These are phyloP conservation scores for Coptodon rendalli DNA, from an alignment of 2,113 vertebrate species.

Conservation along the genomic window DNA sequence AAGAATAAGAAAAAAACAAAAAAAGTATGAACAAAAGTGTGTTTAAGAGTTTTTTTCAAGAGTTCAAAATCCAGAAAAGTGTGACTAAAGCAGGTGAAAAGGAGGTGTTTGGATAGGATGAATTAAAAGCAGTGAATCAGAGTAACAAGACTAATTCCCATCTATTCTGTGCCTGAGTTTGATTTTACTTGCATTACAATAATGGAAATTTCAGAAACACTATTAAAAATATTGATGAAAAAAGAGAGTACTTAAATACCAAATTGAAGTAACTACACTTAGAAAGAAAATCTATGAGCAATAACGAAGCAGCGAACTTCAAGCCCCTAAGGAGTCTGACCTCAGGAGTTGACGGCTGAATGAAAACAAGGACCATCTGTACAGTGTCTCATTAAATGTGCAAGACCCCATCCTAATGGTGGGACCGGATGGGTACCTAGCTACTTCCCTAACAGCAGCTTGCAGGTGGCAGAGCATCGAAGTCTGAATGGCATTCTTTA, in stretches of 20 bases:
- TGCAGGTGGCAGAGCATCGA: conserved; percentile 41
- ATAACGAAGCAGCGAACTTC: not conserved
- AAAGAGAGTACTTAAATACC: not conserved
- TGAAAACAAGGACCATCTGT: conserved; percentile 44
- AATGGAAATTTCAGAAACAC: not conserved
- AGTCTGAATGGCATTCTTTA: conserved; percentile 29
- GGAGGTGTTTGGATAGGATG: not conserved
- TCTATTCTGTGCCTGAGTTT: not conserved
- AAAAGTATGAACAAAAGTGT: not conserved
- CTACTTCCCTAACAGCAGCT: conserved; percentile 30
- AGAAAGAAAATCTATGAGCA: not conserved
- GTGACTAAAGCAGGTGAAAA: not conserved
- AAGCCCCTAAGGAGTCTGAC: not conserved
- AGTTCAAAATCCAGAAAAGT: not conserved
- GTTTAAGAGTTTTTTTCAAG: not conserved
- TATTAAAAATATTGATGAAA: not conserved
- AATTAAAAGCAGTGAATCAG: not conserved
- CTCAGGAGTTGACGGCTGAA: not conserved
- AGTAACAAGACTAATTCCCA: not conserved
- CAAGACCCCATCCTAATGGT: conserved; percentile 17
- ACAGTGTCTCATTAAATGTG: conserved; percentile 41
- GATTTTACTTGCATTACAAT: not conserved
- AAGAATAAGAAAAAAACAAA: accelerated
- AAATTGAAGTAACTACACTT: not conserved
- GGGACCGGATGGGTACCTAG: not conserved